These are phyloP conservation scores for Copidosoma aretas DNA, from an alignment of 2,888 invertebrate genomes.

Conservation along the genomic window DNA sequence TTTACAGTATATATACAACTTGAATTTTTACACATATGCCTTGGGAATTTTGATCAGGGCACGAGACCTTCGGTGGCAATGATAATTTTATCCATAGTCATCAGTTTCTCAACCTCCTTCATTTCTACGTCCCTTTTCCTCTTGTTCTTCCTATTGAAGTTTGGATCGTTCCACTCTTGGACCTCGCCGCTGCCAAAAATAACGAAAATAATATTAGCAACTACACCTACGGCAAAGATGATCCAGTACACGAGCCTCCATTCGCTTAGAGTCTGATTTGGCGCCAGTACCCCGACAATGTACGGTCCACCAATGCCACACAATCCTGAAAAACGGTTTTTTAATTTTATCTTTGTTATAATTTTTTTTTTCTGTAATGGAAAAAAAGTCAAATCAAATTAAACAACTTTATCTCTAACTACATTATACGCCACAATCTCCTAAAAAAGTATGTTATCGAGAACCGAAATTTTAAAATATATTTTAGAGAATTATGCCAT, in stretches of 20 bases:
- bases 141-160: slow-evolving; percentile 45
- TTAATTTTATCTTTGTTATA: not conserved
- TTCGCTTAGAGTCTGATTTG: slow-evolving; percentile 57
- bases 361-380: not conserved
- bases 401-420: not conserved
- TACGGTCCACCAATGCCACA: slow-evolving; percentile 73
- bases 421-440: too few relatives aligned
- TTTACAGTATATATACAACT: too few relatives aligned
- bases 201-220: slow-evolving; percentile 71
- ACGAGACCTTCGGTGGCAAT: not conserved
- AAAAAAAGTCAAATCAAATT: not conserved
- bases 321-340: slow-evolving; percentile 68
- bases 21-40: too few relatives aligned
- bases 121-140: not conserved
- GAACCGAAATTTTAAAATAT: too few relatives aligned
- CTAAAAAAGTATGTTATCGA: too few relatives aligned
- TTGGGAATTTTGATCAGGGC: too few relatives aligned
- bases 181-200: slow-evolving; percentile 74
- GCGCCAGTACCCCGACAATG: slow-evolving; percentile 69
- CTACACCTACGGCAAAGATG: slow-evolving; percentile 70
- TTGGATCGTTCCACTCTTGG: slow-evolving; percentile 74
- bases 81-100: slow-evolving; percentile 17
- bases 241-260: slow-evolving; percentile 82
- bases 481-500: too few relatives aligned
- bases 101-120: slow-evolving; percentile 15